phyloP scores from a whole-genome alignment of 1,140 invertebrate species.

The Drosophila kohkoa region DNA sequence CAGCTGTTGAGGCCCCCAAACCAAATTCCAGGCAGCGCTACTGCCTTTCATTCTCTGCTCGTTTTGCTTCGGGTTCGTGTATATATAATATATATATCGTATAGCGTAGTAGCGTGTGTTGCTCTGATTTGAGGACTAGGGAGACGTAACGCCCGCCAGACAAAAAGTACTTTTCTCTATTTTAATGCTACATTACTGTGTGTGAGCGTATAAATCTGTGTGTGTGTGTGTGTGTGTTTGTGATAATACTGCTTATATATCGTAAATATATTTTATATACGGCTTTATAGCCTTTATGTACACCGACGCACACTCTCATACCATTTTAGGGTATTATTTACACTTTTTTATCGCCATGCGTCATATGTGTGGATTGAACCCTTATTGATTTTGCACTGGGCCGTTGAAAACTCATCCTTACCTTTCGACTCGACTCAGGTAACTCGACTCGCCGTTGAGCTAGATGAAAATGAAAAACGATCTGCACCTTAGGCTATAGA shows the following conservation, averaged over 20 bases:
- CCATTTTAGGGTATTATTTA: constrained; percentile 59
- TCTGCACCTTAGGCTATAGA: neutral
- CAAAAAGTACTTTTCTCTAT: constrained; percentile 28
- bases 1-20: constrained; percentile 35
- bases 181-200: constrained; percentile 27
- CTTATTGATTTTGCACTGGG: constrained; percentile 9
- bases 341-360: constrained; percentile 19
- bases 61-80: constrained; percentile 10
- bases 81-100: neutral
- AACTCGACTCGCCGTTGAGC: neutral
- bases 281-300: constrained; percentile 5
- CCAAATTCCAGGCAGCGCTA: constrained; percentile 11
- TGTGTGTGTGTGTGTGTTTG: constrained; percentile 12
- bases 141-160: constrained; percentile 36
- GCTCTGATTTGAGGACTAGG: constrained; percentile 27
- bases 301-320: constrained; percentile 1
- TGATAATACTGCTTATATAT: constrained; percentile 33
- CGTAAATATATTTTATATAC: constrained; percentile 41
- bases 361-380: constrained; percentile 10
- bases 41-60: constrained; percentile 26
- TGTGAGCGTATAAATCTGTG: constrained; percentile 12
- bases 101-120: constrained; percentile 15
- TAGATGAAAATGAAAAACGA: constrained; percentile 9
- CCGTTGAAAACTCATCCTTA: neutral
- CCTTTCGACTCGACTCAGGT: constrained; percentile 14